These are phyloP conservation scores for Phylloscopus trochiloides DNA, from an alignment of 2,113 vertebrate genomes.

Conservation along the genomic window DNA sequence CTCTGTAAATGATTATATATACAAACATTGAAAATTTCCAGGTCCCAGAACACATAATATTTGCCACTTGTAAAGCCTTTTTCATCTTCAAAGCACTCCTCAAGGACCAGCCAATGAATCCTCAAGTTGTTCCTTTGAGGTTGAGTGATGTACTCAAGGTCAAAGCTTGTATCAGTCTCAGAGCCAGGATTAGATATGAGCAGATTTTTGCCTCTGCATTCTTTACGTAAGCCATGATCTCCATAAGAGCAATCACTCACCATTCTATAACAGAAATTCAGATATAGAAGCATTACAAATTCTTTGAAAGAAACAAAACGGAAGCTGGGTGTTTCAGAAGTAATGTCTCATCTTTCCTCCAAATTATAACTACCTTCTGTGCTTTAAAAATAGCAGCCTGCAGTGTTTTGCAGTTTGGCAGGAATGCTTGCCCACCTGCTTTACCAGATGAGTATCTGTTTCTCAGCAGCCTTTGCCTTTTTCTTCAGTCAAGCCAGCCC, in stretches of 20 bases:
- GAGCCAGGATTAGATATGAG: not conserved
- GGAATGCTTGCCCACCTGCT: not conserved
- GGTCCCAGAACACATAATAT: constrained; percentile 11
- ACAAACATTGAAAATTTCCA: constrained; percentile 52
- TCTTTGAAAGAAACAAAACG: not conserved
- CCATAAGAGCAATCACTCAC: not conserved
- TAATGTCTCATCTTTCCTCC: not conserved
- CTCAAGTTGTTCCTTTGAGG: constrained; percentile 31
- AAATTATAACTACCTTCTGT: not conserved
- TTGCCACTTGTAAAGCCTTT: constrained; percentile 24
- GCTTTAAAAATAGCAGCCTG: not conserved
- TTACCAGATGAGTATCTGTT: not conserved
- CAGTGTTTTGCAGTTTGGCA: not conserved
- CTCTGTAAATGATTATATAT: constrained; percentile 46
- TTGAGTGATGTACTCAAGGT: constrained; percentile 49
- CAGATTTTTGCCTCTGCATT: not conserved
- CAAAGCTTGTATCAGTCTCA: constrained; percentile 1
- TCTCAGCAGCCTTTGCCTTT: not conserved
- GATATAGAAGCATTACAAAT: not conserved
- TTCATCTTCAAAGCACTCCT: constrained; percentile 48
- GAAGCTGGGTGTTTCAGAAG: not conserved
- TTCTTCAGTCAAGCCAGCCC: not conserved
- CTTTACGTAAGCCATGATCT: not conserved
- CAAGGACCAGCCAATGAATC: constrained; percentile 29
- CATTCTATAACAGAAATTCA: not conserved